Conservation (phyloP, 2,888 invertebrate species). For the Notocelia uddmanniana region DNA sequence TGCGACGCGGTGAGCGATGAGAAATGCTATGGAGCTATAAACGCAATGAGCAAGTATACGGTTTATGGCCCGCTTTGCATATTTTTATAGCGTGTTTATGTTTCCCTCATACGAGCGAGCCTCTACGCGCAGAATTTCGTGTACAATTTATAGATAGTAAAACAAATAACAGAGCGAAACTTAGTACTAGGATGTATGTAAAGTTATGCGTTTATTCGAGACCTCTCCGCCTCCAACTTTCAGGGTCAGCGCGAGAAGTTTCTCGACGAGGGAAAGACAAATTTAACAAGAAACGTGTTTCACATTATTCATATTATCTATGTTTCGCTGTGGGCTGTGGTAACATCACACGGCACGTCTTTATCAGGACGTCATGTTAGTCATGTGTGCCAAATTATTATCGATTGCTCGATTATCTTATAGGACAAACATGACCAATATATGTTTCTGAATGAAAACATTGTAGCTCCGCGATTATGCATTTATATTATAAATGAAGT, state of each 20-base stretch:
- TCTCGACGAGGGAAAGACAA: conserved; percentile 36
- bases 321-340: not conserved
- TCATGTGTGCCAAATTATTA: conserved; percentile 8
- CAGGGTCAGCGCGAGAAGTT: conserved; percentile 42
- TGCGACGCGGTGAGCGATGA: conserved; percentile 4
- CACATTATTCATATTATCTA: conserved; percentile 29
- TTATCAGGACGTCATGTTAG: conserved; percentile 15
- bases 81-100: conserved; percentile 38
- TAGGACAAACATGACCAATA: not conserved
- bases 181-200: conserved; percentile 29
- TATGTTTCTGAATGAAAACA: not conserved
- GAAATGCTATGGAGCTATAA: conserved; percentile 31
- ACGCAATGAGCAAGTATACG: conserved; percentile 31
- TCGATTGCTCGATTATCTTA: conserved; percentile 16
- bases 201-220: conserved; percentile 26
- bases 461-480: not conserved
- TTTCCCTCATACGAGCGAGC: conserved; percentile 16
- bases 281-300: conserved; percentile 35
- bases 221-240: conserved; percentile 33
- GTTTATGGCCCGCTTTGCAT: conserved; percentile 28
- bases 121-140: conserved; percentile 8
- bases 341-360: not conserved
- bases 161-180: conserved; percentile 33
- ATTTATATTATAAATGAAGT: not conserved
- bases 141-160: conserved; percentile 29